Conservation (phyloP, 2,797 vertebrate genomes). For the Apodemus agrarius region DNA sequence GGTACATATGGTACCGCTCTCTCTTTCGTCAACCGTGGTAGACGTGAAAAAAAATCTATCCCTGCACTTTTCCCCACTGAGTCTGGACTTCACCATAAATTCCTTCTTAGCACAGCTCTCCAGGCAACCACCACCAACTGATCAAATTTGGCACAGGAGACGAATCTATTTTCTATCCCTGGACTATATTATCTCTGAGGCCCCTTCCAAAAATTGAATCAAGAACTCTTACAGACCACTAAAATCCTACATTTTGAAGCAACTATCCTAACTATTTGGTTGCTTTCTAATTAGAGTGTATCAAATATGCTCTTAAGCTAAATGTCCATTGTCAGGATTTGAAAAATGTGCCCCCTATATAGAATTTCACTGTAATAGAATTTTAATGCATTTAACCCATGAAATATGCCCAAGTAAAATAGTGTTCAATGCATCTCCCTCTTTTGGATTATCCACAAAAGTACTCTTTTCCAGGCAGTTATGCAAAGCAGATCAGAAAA, state of each 20-base stretch:
- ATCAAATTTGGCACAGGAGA: slow-evolving; percentile 77
- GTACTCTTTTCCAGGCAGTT: slow-evolving; percentile 69
- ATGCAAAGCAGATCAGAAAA: slow-evolving; percentile 73
- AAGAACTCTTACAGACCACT: slow-evolving; percentile 59
- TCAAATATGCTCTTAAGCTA: slow-evolving; percentile 58
- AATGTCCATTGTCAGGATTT: slow-evolving; percentile 15
- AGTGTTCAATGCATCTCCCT: slow-evolving; percentile 54
- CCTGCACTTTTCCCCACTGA: slow-evolving; percentile 57
- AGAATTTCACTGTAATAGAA: slow-evolving; percentile 50
- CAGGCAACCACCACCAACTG: slow-evolving; percentile 73
- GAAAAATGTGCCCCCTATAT: slow-evolving; percentile 12
- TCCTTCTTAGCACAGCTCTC: slow-evolving; percentile 68
- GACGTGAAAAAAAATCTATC: slow-evolving; percentile 55
- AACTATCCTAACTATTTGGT: slow-evolving; percentile 42
- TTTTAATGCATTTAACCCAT: slow-evolving; percentile 63
- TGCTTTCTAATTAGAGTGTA: slow-evolving; percentile 54
- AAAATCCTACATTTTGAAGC: slow-evolving; percentile 51
- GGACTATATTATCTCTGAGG: slow-evolving; percentile 67
- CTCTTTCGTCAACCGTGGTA: slow-evolving; percentile 54
- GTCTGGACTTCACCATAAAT: slow-evolving; percentile 76
- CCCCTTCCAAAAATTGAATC: slow-evolving; percentile 62
- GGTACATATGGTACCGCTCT: slow-evolving; percentile 50
- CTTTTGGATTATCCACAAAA: slow-evolving; percentile 71
- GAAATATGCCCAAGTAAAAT: slow-evolving; percentile 59
- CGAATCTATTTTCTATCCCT: slow-evolving; percentile 75